Conservation (phyloP, 1,140 invertebrate genomes). For the Pseudoatta argentina region DNA sequence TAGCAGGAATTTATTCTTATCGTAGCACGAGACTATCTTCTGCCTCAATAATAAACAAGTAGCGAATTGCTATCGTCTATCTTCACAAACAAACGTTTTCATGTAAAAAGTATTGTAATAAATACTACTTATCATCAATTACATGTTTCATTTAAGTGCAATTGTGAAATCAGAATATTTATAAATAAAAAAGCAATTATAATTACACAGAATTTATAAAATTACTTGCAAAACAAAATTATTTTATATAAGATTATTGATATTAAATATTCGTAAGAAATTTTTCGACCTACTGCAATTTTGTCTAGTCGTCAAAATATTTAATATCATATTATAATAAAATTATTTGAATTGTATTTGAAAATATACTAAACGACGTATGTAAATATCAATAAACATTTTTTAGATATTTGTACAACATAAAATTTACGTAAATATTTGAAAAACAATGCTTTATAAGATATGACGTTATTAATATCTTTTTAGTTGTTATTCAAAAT, state of each 20-base stretch:
- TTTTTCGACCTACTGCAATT: too few relatives aligned
- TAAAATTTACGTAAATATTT: not conserved
- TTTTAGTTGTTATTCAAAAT: not conserved
- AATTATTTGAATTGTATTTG: not conserved
- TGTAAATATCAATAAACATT: not conserved
- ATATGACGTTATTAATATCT: not conserved
- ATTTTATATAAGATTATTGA: not conserved
- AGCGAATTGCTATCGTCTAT: not conserved
- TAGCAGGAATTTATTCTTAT: conserved; percentile 30
- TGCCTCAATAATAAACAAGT: conserved; percentile 6
- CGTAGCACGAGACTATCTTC: not conserved
- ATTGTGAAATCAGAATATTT: not conserved
- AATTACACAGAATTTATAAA: not conserved
- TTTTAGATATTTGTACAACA: not conserved
- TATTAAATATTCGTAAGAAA: too few relatives aligned
- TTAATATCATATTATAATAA: not conserved
- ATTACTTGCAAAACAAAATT: not conserved
- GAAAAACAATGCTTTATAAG: not conserved
- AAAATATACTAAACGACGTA: not conserved
- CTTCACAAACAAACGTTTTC: not conserved
- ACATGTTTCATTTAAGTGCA: not conserved
- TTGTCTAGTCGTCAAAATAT: not conserved
- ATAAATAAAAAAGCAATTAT: not conserved
- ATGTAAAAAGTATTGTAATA: not conserved
- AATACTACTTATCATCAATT: conserved; percentile 9